Percentiles rank a stretch among this genome's conserved stretches.
These are phyloP conservation scores for Narcine bancroftii DNA, from an alignment of 2,113 vertebrate genomes.

Conservation along the genomic window DNA sequence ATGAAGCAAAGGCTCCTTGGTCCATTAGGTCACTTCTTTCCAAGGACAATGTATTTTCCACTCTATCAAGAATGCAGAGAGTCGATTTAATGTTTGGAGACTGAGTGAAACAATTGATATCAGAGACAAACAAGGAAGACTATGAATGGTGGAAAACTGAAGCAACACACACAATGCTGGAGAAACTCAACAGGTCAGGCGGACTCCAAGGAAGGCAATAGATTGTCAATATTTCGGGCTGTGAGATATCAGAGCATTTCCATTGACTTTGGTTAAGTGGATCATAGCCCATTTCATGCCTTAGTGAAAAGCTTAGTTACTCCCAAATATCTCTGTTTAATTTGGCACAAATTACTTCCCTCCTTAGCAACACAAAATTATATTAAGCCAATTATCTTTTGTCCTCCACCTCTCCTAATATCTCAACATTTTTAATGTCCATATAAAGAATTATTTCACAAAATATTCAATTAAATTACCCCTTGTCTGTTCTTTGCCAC, in stretches of 20 bases:
- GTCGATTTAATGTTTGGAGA: not conserved
- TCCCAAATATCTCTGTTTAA: not conserved
- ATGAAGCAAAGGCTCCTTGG: not conserved
- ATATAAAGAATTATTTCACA: not conserved
- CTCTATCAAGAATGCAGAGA: not conserved
- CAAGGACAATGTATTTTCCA: not conserved
- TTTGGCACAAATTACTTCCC: not conserved
- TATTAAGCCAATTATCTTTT: not conserved
- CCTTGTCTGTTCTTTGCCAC: not conserved
- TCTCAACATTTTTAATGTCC: not conserved
- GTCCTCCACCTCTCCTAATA: not conserved
- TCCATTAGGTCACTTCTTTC: not conserved
- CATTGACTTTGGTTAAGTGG: no score
- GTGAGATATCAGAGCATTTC: no score
- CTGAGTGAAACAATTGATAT: not conserved
- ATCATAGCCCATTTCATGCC: no score
- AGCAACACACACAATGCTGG: no score
- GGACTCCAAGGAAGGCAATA: no score
- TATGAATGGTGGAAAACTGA: no score
- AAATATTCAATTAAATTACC: not conserved
- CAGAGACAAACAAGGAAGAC: no score
- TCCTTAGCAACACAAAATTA: not conserved
- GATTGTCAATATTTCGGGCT: no score
- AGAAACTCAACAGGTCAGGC: no score
- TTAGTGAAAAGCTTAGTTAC: not conserved